Evolutionary conservation across 2,113 vertebrate genomes (phyloP).

Genomic region (Cathartes aura): DNA sequence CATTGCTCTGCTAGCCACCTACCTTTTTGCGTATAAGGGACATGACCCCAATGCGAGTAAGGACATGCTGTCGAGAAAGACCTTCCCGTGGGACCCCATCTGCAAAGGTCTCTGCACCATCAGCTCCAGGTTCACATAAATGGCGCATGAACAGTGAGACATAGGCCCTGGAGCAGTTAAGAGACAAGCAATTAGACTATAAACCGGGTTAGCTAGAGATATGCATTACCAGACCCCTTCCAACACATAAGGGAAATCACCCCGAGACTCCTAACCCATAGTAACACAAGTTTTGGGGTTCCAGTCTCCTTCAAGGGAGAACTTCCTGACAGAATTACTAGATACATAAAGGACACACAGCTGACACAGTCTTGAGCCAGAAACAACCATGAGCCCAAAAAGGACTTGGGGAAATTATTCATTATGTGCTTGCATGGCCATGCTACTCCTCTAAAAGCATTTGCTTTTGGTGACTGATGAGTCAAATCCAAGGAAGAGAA

Average conservation of each 20-base stretch:
- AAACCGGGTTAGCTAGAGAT: not conserved
- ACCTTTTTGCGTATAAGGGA: constrained; percentile 98
- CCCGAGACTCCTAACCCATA: rapidly evolving
- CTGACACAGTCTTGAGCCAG: not conserved
- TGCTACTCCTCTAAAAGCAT: not conserved
- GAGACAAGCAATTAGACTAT: not conserved
- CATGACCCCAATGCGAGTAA: constrained; percentile 98
- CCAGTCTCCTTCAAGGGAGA: not conserved
- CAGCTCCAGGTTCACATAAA: constrained; percentile 95
- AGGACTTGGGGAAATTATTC: not conserved
- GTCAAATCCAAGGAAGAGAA: not conserved
- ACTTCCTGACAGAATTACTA: not conserved
- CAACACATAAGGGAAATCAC: not conserved
- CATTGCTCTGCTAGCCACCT: not conserved
- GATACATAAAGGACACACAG: not conserved
- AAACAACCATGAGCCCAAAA: not conserved
- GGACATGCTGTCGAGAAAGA: constrained; percentile 94
- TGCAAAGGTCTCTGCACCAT: constrained; percentile 96
- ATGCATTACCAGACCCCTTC: not conserved
- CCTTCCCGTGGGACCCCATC: constrained; percentile 97
- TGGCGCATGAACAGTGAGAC: constrained; percentile 98
- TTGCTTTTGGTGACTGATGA: not conserved
- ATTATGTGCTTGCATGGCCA: not conserved
- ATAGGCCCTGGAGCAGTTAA: constrained; percentile 82
- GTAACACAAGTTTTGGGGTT: not conserved